phyloP scores from a whole-genome alignment of 2,888 invertebrate genomes.

The Notocelia uddmanniana region DNA sequence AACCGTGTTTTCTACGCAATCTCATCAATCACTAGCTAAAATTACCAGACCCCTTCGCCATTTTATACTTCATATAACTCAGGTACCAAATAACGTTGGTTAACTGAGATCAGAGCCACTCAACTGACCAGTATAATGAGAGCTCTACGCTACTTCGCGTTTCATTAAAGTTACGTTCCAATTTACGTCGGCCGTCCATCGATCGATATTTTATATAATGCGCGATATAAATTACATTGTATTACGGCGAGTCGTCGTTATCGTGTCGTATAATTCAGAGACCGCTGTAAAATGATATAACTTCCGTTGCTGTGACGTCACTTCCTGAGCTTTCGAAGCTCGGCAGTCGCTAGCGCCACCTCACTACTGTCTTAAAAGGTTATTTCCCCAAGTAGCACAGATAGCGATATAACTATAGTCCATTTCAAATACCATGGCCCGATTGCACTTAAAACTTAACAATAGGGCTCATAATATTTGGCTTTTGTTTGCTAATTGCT shows the following conservation, averaged over 20 bases:
- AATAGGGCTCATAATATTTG: too few relatives aligned
- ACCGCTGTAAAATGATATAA: constrained; percentile 36
- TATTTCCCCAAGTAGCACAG: too few relatives aligned
- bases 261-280: constrained; percentile 27
- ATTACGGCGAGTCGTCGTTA: constrained; percentile 37
- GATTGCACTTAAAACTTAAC: too few relatives aligned
- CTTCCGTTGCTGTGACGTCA: constrained; percentile 43
- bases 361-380: background rate
- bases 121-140: background rate
- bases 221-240: constrained; percentile 34
- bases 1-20: constrained; percentile 14
- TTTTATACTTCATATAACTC: background rate
- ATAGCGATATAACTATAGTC: too few relatives aligned
- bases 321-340: constrained; percentile 40
- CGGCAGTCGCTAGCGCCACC: too few relatives aligned
- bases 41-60: background rate
- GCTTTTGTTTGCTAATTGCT: too few relatives aligned
- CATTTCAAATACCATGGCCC: too few relatives aligned
- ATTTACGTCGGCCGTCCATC: constrained; percentile 9
- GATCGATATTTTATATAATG: constrained; percentile 34
- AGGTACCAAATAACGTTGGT: constrained; percentile 10
- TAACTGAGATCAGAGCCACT: background rate
- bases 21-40: background rate
- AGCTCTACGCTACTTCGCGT: background rate
- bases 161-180: constrained; percentile 1